Percentiles rank a stretch among this genome's conserved stretches.
phyloP scores from a whole-genome alignment of 1,140 invertebrate species.

The Lepidurus arcticus region DNA sequence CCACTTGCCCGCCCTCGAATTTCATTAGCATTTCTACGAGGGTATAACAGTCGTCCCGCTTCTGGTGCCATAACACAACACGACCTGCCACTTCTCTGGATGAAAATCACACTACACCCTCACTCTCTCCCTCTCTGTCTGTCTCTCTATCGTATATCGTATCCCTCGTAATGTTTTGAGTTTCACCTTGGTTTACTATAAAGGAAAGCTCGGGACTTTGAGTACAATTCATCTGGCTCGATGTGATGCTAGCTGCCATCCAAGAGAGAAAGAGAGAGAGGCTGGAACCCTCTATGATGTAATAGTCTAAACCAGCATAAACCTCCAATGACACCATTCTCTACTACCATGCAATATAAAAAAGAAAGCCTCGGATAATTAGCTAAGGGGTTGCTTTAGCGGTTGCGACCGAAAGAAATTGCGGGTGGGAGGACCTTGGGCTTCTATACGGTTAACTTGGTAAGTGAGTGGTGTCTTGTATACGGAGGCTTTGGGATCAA shows the following conservation, averaged over 20 bases:
- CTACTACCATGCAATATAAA: too few species aligned
- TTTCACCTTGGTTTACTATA: not conserved
- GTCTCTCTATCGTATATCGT: not conserved
- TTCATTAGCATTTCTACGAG: conserved; percentile 19
- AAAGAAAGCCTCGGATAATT: conserved; percentile 6
- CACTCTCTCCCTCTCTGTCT: not conserved
- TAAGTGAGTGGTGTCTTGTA: conserved; percentile 11
- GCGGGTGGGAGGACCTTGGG: not conserved
- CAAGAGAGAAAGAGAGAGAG: not conserved
- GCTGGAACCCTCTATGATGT: not conserved
- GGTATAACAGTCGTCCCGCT: not conserved
- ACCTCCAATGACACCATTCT: not conserved
- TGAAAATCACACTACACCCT: conserved; percentile 13
- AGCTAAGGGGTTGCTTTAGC: not conserved
- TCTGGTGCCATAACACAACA: conserved; percentile 19
- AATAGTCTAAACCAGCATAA: not conserved
- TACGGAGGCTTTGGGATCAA: conserved; percentile 1
- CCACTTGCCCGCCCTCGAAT: conserved; percentile 16
- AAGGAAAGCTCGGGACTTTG: not conserved
- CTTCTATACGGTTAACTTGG: conserved; percentile 12
- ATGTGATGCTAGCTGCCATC: not conserved
- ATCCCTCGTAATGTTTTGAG: not conserved
- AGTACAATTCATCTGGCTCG: not conserved
- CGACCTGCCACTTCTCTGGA: conserved; percentile 4
- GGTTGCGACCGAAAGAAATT: not conserved